phyloP scores from a whole-genome alignment of 2,888 invertebrate genomes.

The Pegoplata infirma region DNA sequence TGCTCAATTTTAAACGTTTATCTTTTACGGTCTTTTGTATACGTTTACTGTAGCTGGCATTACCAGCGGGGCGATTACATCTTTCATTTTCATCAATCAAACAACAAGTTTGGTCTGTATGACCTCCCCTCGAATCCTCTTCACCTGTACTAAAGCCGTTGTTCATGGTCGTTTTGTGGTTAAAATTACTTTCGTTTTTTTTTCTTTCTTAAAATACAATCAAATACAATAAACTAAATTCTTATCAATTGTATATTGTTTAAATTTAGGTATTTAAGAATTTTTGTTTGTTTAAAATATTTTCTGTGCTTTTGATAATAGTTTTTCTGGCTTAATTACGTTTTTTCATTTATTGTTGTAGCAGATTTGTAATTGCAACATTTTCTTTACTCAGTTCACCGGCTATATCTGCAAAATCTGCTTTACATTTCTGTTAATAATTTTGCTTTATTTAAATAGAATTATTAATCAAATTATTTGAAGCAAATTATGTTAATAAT shows the following conservation, averaged over 20 bases:
- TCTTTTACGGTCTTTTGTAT: constrained; percentile 97
- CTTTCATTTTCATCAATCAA: constrained; percentile 92
- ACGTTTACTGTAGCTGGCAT: constrained; percentile 96
- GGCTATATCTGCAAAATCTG: neutral
- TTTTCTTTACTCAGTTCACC: neutral
- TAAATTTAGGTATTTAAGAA: too few species aligned
- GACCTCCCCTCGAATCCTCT: constrained; percentile 92
- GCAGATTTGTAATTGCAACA: neutral
- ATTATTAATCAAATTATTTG: neutral
- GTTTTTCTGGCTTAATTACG: constrained; percentile 5
- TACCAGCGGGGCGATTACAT: constrained; percentile 86
- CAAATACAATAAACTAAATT: too few species aligned
- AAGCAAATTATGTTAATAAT: neutral
- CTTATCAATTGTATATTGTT: too few species aligned
- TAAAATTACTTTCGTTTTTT: neutral
- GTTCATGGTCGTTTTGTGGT: constrained; percentile 81
- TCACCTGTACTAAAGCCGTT: constrained; percentile 95
- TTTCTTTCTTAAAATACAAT: neutral
- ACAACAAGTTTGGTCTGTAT: constrained; percentile 94
- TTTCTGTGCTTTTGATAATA: neutral
- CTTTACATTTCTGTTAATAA: neutral
- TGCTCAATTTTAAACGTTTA: constrained; percentile 91
- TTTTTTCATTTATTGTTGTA: neutral
- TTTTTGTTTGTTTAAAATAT: neutral
- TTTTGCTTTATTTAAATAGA: neutral